Conservation (phyloP, 1,140 invertebrate species). For the Homalodisca vitripennis region DNA sequence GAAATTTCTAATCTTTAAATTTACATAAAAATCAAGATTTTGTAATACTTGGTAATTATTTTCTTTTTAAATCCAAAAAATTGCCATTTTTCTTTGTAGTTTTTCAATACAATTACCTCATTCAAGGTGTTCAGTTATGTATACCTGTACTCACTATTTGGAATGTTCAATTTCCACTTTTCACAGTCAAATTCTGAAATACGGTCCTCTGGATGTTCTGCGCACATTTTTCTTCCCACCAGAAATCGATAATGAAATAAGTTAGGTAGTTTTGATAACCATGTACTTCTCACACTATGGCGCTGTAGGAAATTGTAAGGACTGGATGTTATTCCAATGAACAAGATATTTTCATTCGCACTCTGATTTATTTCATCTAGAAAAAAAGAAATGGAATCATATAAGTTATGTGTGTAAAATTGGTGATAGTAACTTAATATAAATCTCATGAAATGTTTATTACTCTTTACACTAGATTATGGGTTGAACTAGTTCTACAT, state of each 20-base stretch:
- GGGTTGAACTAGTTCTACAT: too few relatives aligned
- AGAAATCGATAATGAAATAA: slow-evolving; percentile 10
- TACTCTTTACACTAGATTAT: too few relatives aligned
- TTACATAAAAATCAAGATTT: too few relatives aligned
- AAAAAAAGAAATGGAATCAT: too few relatives aligned
- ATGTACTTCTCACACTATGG: not conserved
- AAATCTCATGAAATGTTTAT: too few relatives aligned
- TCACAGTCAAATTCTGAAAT: not conserved
- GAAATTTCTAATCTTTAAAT: too few relatives aligned
- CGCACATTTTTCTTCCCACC: not conserved
- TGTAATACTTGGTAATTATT: too few relatives aligned
- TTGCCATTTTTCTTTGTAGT: not conserved
- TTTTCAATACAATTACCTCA: not conserved
- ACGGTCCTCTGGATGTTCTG: not conserved
- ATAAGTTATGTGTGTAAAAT: too few relatives aligned
- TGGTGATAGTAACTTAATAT: too few relatives aligned
- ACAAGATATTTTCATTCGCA: too few relatives aligned
- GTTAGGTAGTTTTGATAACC: not conserved
- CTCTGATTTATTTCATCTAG: too few relatives aligned
- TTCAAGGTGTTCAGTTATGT: not conserved
- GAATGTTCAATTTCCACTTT: not conserved
- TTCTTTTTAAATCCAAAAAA: not conserved
- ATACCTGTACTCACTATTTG: not conserved
- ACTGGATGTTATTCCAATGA: slow-evolving; percentile 1
- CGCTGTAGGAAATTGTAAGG: not conserved